Conservation (phyloP, 2,797 vertebrate genomes). For the Sebastes matsubarae region DNA sequence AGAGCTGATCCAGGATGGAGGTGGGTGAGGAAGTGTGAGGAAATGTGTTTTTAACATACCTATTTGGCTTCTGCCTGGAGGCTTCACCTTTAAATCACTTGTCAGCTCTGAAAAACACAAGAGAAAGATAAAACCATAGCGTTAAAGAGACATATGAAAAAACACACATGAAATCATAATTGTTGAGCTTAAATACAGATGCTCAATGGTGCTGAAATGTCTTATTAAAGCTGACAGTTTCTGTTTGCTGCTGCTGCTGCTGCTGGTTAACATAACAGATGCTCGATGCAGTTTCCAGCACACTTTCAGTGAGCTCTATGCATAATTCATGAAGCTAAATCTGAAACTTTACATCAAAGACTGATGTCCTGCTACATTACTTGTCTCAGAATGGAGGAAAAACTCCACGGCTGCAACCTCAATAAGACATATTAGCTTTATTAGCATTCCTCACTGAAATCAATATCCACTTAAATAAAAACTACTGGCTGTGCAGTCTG, state of each 20-base stretch:
- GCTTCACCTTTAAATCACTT: constrained; percentile 86
- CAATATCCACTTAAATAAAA: constrained; percentile 33
- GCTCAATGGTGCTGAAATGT: not conserved
- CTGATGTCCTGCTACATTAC: not conserved
- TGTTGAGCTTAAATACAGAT: not conserved
- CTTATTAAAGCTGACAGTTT: constrained; percentile 23
- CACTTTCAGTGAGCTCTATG: constrained; percentile 31
- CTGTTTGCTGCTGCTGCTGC: constrained; percentile 13
- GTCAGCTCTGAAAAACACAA: constrained; percentile 85
- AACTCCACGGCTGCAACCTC: not conserved
- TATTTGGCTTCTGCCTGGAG: constrained; percentile 86
- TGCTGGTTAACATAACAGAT: constrained; percentile 38
- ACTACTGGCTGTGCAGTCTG: not conserved
- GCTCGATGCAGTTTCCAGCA: constrained; percentile 39
- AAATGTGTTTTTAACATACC: constrained; percentile 73
- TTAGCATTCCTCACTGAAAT: constrained; percentile 31
- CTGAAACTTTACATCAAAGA: constrained; percentile 63
- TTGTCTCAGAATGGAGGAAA: not conserved
- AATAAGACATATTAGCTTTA: constrained; percentile 7
- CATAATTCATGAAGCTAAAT: constrained; percentile 62
- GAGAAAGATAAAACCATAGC: constrained; percentile 1
- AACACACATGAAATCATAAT: not conserved
- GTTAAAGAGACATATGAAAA: not conserved
- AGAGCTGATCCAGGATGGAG: not conserved
- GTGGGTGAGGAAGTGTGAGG: not conserved